These are phyloP conservation scores for Odontomyia ornata DNA, from an alignment of 2,888 invertebrate genomes.

Conservation along the genomic window DNA sequence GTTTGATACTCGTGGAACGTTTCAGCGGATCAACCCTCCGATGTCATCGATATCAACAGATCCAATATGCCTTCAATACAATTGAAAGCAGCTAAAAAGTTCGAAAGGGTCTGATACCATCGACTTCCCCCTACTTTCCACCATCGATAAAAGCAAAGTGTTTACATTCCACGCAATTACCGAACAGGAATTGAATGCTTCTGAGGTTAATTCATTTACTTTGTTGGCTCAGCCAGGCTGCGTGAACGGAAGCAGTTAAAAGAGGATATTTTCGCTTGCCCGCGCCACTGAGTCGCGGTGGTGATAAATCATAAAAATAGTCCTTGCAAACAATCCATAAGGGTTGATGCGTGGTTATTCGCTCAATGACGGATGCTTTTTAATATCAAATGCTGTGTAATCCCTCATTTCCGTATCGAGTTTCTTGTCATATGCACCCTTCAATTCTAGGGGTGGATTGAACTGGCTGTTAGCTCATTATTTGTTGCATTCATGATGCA, in stretches of 20 bases:
- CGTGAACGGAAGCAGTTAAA: constrained; percentile 34
- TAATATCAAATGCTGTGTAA: constrained; percentile 20
- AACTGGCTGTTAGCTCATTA: constrained; percentile 40
- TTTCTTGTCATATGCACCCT: constrained; percentile 22
- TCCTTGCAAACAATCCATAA: constrained; percentile 8
- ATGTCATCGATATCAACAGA: constrained; percentile 18
- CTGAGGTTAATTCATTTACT: constrained; percentile 28
- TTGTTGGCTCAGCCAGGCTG: not conserved
- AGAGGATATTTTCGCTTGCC: constrained; percentile 16
- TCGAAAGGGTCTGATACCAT: not conserved
- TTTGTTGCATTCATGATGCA: constrained; percentile 32
- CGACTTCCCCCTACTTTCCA: not conserved
- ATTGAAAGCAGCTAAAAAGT: not conserved
- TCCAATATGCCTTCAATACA: not conserved
- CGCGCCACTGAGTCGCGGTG: not conserved
- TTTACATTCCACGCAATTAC: constrained; percentile 44
- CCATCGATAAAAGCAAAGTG: constrained; percentile 13
- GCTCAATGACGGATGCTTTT: constrained; percentile 7
- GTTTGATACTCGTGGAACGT: constrained; percentile 3
- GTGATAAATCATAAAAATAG: constrained; percentile 41
- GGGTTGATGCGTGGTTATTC: constrained; percentile 24
- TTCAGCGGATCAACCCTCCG: not conserved
- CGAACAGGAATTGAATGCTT: constrained; percentile 37
- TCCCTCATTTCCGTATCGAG: constrained; percentile 42
- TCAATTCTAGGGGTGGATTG: constrained; percentile 19